A percentile compares a stretch with the other conserved stretches of the same genome.
Evolutionary conservation across 2,113 vertebrate species (phyloP).

Genomic region (Carettochelys insculpta): DNA sequence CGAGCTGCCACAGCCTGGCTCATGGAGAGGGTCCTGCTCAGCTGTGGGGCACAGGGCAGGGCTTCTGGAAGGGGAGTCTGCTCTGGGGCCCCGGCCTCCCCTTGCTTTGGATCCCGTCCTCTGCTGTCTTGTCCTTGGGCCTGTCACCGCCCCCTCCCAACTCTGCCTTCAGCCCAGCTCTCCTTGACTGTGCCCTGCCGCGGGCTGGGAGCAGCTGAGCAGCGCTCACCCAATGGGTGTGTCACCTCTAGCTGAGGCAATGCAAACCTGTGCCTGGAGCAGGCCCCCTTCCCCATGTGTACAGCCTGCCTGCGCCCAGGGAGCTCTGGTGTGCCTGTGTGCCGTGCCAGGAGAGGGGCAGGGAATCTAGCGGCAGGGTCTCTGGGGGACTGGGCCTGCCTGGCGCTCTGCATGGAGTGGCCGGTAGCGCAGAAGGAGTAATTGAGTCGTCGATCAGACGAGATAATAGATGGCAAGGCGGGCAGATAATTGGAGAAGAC

Average conservation of each 20-base stretch:
- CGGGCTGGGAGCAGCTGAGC: not conserved
- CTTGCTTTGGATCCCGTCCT: not conserved
- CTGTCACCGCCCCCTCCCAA: not conserved
- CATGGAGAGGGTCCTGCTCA: too few species aligned
- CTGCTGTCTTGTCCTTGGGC: not conserved
- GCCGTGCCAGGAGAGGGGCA: not conserved
- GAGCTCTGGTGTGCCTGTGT: too few species aligned
- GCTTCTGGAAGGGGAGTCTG: too few species aligned
- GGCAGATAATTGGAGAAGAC: conserved; percentile 81
- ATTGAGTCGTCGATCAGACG: conserved; percentile 78
- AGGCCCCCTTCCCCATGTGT: not conserved
- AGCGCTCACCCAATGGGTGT: too few species aligned
- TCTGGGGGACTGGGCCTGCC: not conserved
- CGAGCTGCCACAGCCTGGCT: not conserved
- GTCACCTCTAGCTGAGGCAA: not conserved
- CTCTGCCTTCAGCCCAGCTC: not conserved
- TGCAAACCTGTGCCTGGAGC: not conserved
- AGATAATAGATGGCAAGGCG: conserved; percentile 75
- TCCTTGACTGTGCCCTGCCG: not conserved
- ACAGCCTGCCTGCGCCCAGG: too few species aligned
- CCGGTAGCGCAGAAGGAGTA: conserved; percentile 57
- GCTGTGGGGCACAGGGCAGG: not conserved
- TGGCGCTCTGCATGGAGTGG: not conserved
- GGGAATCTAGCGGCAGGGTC: not conserved
- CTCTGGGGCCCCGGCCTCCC: not conserved